A percentile compares a stretch with the other conserved stretches of the same genome.
phyloP scores from a whole-genome alignment of 1,140 invertebrate species.

The Samia ricini region DNA sequence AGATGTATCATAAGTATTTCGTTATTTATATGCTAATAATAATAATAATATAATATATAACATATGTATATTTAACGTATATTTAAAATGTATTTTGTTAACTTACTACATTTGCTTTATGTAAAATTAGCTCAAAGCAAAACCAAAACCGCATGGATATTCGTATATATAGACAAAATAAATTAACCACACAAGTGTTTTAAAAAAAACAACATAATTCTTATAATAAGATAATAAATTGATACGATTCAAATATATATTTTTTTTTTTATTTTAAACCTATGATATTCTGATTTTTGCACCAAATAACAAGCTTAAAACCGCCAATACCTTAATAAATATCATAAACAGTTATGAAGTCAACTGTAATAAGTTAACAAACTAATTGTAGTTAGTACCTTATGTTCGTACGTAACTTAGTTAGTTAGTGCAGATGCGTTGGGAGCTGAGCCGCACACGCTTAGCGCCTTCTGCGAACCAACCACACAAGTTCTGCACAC shows the following conservation, averaged over 20 bases:
- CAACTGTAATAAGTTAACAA: slow-evolving; percentile 66
- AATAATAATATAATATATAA: slow-evolving; percentile 60
- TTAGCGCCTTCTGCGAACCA: slow-evolving; percentile 73
- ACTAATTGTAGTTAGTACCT: slow-evolving; percentile 64
- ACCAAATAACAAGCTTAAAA: too few species aligned
- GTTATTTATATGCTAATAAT: slow-evolving; percentile 38
- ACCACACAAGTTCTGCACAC: slow-evolving; percentile 47
- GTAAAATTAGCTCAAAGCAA: not conserved
- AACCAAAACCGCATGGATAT: not conserved
- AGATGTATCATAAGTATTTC: slow-evolving; percentile 66
- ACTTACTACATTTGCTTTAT: slow-evolving; percentile 45
- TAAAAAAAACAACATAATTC: too few species aligned
- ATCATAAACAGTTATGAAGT: not conserved
- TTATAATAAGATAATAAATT: too few species aligned
- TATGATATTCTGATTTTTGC: too few species aligned
- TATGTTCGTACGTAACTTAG: slow-evolving; percentile 64
- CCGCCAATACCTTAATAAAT: not conserved
- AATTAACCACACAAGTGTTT: too few species aligned
- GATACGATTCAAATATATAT: too few species aligned
- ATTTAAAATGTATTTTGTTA: slow-evolving; percentile 52
- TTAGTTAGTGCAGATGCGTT: slow-evolving; percentile 42
- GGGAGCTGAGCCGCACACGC: slow-evolving; percentile 25
- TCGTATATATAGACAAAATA: too few species aligned
- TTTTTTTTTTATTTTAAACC: too few species aligned
- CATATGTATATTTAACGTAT: slow-evolving; percentile 69